Base-by-base conservation (phyloP, 2,797 vertebrate genomes). In the Lithobates sylvaticus region DNA sequence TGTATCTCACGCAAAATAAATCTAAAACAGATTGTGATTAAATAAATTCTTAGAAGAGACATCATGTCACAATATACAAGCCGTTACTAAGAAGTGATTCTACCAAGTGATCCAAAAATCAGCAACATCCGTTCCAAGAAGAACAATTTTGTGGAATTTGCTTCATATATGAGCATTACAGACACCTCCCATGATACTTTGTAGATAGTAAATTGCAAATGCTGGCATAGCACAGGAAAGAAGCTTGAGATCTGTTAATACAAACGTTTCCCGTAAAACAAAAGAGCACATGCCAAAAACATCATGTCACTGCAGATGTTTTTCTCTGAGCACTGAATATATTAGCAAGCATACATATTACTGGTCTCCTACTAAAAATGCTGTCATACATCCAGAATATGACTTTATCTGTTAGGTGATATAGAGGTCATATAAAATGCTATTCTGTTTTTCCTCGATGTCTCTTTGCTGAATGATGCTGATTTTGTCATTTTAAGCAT, bases 361-460 rank as follows among this genome's bases (percentile, higher is more conserved):
- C 26, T 27, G 8, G 27, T 76, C 64, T 29, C 50, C 42, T 13
- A 42, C 42, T 34, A 23, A 50, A 76, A n/a, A 23, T n/a, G 26
- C 21, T 47, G 7, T 75, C 39, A 68, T 67, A 65, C 26, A 42
- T 75, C 47, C 44, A 83, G 32, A 83, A 76, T 36, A 68, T 10
- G 2, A 18, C 34, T 67, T 83, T 83, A 83, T 76, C 73, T 76
- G 26, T 67, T 50, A 76, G 81, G 81, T 83, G 73, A 64, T 74
- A 74, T 3, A 27, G 18, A 47, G 81, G 81, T 83, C 71, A 83
- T 83, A 58, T 75, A 83, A 67, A 81, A 72, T 74, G 72, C 26
- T 50, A 58, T 8, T 21, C 18, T 27, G 44, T 12, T 75, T 34
- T 32, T 72, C 18, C 54, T 42, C 3, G 13, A 0, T 54, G 50